Conservation (phyloP, 1,140 invertebrate genomes). For the Neodiprion virginianus region DNA sequence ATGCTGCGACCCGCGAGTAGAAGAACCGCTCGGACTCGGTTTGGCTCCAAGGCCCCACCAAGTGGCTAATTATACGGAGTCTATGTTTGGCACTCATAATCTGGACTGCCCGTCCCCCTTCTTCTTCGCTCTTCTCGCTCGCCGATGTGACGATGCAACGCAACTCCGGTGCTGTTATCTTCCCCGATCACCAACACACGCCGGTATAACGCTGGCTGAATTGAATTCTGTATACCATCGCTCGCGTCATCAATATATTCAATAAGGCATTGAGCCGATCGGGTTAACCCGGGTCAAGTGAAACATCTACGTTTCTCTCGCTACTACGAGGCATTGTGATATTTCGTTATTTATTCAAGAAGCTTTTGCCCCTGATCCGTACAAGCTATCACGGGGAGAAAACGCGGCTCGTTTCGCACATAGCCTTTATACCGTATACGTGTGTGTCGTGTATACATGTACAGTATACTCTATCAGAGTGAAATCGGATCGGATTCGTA, state of each 20-base stretch:
- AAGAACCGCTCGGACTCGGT: slow-evolving; percentile 8
- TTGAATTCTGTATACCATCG: slow-evolving; percentile 15
- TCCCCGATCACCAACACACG: neutral
- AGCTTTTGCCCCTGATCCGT: too few relatives aligned
- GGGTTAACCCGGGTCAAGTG: slow-evolving; percentile 33
- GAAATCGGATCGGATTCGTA: slow-evolving; percentile 53
- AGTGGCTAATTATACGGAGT: slow-evolving; percentile 54
- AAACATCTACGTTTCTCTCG: slow-evolving; percentile 6
- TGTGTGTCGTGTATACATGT: neutral
- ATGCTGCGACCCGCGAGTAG: neutral
- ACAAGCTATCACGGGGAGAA: too few relatives aligned
- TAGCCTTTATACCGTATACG: neutral
- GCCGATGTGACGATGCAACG: too few relatives aligned
- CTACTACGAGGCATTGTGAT: too few relatives aligned
- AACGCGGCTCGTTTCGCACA: too few relatives aligned
- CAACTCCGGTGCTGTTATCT: too few relatives aligned
- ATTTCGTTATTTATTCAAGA: too few relatives aligned
- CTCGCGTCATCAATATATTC: slow-evolving; percentile 36
- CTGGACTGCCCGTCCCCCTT: slow-evolving; percentile 37
- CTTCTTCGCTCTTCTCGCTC: neutral
- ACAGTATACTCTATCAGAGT: slow-evolving; percentile 18
- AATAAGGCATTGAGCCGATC: slow-evolving; percentile 20
- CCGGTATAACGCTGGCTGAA: neutral
- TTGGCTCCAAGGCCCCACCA: slow-evolving; percentile 32
- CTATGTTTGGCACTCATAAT: slow-evolving; percentile 45